Evolutionary conservation across 2,113 vertebrate species (phyloP), one percentile per base, ranked within the genome.

Genomic region (Ibidorhyncha struthersii): DNA sequence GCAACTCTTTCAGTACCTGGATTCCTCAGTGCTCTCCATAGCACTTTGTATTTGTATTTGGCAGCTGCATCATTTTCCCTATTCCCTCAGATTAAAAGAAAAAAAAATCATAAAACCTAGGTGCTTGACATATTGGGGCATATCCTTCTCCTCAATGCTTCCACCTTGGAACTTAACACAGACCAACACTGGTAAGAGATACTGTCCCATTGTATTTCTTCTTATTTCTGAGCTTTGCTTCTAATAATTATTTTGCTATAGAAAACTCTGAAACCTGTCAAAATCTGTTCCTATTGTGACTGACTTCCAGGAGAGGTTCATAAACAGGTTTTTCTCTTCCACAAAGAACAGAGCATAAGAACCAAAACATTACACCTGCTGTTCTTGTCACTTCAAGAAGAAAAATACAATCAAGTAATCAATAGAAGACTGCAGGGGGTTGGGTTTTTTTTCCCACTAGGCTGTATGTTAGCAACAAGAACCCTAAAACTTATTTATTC

Each of bases 161-260:
- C 20, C 7, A n/a, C 49, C 13, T 56, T 67, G 40, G 49, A 71
- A 71, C 18, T 56, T 72, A 85, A 72, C 12, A 72, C 14, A 82
- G 25, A 70, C 6, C 4, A 82, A 43, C 0, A 5, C 0, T n/a
- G 20, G 12, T 34, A 41, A 73, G 16, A 80, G 5, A 63, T 29
- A 59, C 3, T 36, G 18, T 22, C 17, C 43, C 27, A 56, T 1
- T 3, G 2, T 23, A 38, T 50, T 82, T 87, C 62, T 85, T 82
- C 36, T n/a, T n/a, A 30, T 40, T 86, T 81, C 21, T 50, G 32
- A 81, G 12, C 25, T 70, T 81, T 81, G 20, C 10, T 79, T 90
- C 45, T 49, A 84, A 25, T 27, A 71, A 77, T 69, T 69, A 23
- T 63, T 86, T 93, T 71, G 5, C 36, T 52, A 52, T 2, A 80